Conservation (phyloP, 2,797 vertebrate species). For the Leuciscus waleckii region DNA sequence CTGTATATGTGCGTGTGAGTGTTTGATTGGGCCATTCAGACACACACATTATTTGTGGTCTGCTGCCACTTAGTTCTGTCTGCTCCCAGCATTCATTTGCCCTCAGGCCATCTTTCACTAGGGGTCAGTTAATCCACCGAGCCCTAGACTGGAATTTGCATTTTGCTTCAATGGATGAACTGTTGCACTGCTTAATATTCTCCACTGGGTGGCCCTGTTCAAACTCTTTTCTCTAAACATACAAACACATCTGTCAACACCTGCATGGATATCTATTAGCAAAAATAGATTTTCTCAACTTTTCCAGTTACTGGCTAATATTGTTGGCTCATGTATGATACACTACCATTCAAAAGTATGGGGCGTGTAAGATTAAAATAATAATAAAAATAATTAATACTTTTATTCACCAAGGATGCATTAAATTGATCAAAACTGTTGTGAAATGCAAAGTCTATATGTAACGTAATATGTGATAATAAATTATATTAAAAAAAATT, state of each 20-base stretch:
- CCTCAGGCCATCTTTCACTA: constrained; percentile 2
- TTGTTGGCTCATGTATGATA: background rate
- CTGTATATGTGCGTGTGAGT: constrained; percentile 34
- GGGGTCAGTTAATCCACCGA: background rate
- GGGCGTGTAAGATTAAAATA: background rate
- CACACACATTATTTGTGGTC: constrained; percentile 31
- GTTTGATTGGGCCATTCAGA: constrained; percentile 41
- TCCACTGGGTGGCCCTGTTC: constrained; percentile 10
- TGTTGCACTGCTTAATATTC: background rate
- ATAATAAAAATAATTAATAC: background rate
- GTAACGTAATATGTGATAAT: background rate
- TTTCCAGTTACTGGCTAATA: background rate
- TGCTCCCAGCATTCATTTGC: constrained; percentile 20
- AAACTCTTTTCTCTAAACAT: background rate
- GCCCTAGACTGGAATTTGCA: constrained; percentile 7
- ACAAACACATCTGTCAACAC: background rate
- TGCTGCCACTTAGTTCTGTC: constrained; percentile 17
- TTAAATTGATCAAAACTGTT: background rate
- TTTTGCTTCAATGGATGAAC: background rate
- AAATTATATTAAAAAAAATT: background rate
- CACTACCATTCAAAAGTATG: background rate
- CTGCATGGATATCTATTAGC: background rate
- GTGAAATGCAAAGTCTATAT: background rate
- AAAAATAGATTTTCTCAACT: background rate
- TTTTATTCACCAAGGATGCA: background rate